Evolutionary conservation across 92 coral and sea anemone genomes (phyloP).

Genomic region (Plumapathes pennacea): DNA sequence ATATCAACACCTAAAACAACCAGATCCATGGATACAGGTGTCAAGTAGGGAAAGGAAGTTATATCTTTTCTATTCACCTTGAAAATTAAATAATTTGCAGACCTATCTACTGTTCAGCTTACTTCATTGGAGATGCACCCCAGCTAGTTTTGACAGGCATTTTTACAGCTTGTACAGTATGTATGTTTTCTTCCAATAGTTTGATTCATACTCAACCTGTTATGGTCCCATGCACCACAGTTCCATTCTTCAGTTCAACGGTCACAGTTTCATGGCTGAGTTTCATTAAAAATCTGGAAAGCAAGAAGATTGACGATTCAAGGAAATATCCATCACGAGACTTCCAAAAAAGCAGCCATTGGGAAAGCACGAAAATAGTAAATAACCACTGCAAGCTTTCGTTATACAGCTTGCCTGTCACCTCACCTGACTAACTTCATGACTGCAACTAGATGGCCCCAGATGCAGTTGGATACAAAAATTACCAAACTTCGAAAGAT

Average conservation of each 20-base stretch:
- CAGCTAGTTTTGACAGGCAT: no score
- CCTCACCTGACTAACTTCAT: conserved; percentile 97
- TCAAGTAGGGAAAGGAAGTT: no score
- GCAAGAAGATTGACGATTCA: neutral
- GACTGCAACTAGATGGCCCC: conserved; percentile 74
- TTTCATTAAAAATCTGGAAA: conserved; percentile 95
- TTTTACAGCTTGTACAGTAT: no score
- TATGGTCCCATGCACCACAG: conserved; percentile 98
- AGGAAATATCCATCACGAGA: neutral
- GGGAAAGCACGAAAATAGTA: neutral
- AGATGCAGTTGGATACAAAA: conserved; percentile 92
- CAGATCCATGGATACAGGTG: no score
- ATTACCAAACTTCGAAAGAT: conserved; percentile 64
- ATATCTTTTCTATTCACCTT: no score
- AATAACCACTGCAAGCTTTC: conserved; percentile 1
- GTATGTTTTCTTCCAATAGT: no score
- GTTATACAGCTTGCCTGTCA: no score
- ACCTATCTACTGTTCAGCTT: no score
- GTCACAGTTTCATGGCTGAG: conserved; percentile 99
- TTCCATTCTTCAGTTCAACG: conserved; percentile 94
- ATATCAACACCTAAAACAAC: conserved; percentile 82
- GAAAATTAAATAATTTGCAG: no score
- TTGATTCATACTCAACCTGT: no score
- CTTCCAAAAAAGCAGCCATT: conserved; percentile 15
- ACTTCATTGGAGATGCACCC: no score